These are phyloP conservation scores for Charadrius vociferus DNA, from an alignment of 2,113 vertebrate genomes.

Conservation along the genomic window DNA sequence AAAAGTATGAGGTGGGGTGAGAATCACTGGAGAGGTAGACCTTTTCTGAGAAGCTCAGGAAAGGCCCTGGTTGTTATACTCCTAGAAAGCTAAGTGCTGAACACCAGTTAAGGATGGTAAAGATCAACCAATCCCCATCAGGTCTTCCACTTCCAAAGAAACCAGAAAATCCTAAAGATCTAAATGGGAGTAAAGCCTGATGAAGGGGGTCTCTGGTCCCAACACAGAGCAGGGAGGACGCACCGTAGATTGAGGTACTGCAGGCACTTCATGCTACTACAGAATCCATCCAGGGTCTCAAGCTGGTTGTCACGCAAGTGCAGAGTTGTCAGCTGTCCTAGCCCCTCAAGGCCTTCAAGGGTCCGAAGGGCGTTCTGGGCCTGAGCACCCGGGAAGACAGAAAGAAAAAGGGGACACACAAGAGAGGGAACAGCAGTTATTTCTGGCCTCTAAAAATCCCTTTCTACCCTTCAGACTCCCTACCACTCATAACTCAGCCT, in stretches of 20 bases:
- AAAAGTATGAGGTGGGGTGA: neutral
- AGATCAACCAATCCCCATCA: neutral
- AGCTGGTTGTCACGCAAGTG: slow-evolving; percentile 92
- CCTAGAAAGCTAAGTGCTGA: neutral
- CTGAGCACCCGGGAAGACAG: slow-evolving; percentile 60
- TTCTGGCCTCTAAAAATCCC: neutral
- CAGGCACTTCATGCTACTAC: slow-evolving; percentile 81
- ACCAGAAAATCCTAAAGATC: neutral
- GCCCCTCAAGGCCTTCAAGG: slow-evolving; percentile 82
- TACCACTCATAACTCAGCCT: neutral
- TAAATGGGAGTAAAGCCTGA: neutral
- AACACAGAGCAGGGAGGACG: neutral
- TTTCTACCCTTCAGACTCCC: neutral
- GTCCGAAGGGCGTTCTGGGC: slow-evolving; percentile 84
- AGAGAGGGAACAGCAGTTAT: neutral
- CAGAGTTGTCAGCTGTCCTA: slow-evolving; percentile 81
- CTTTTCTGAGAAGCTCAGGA: neutral
- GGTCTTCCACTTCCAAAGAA: neutral
- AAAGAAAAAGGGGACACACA: neutral
- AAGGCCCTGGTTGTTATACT: neutral
- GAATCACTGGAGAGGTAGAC: neutral
- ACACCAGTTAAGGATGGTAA: neutral
- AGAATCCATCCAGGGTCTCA: slow-evolving; percentile 83
- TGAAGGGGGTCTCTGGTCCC: neutral
- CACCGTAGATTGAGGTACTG: slow-evolving; percentile 89